phyloP scores from a whole-genome alignment of 2,113 vertebrate species.

The Aspidoscelis tigris region DNA sequence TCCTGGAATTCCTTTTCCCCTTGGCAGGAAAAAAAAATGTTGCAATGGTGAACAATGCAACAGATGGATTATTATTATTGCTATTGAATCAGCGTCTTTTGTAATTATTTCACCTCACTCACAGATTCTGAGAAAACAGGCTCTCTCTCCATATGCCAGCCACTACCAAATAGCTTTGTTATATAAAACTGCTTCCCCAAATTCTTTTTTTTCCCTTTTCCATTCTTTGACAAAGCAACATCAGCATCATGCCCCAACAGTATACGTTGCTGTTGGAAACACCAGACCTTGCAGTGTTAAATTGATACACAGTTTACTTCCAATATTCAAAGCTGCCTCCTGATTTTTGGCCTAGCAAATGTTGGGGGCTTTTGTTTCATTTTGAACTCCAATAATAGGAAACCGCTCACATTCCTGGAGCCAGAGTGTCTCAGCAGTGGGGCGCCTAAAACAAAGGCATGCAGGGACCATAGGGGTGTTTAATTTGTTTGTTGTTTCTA shows the following conservation, averaged over 20 bases:
- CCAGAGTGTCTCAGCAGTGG: slow-evolving; percentile 49
- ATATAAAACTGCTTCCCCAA: not conserved
- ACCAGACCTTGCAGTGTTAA: rapidly evolving
- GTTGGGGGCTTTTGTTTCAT: not conserved
- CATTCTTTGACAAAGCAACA: not conserved
- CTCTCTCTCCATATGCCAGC: rapidly evolving
- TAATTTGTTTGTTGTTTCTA: slow-evolving; percentile 52
- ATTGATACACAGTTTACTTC: not conserved
- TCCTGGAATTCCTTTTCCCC: slow-evolving; percentile 35
- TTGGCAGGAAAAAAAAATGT: not conserved
- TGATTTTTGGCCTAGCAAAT: not conserved
- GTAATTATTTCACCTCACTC: not conserved
- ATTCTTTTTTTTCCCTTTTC: not conserved
- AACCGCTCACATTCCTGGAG: slow-evolving; percentile 58
- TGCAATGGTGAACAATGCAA: slow-evolving; percentile 22
- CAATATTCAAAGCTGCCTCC: not conserved
- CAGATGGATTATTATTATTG: slow-evolving; percentile 1
- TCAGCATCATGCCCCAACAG: too few species aligned
- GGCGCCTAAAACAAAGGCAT: slow-evolving; percentile 38
- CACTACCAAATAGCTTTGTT: not conserved
- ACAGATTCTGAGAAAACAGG: not conserved
- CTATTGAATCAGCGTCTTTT: not conserved
- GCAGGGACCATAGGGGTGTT: not conserved
- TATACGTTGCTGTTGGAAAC: not conserved
- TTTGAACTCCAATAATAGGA: slow-evolving; percentile 59